Conservation (phyloP, 2,797 vertebrate genomes). For the Brachymystax lenok region DNA sequence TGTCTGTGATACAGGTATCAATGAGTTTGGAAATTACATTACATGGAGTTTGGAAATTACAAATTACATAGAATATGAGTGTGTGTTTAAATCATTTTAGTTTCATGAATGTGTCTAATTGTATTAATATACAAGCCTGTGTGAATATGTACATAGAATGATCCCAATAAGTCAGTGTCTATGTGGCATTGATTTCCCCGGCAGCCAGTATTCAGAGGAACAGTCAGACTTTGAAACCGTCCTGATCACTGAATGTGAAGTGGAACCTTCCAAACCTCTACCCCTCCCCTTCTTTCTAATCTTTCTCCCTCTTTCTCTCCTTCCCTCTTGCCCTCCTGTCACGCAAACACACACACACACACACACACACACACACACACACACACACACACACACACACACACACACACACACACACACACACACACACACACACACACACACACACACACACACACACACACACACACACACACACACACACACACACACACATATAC, state of each 20-base stretch:
- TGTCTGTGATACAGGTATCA: conserved; percentile 60
- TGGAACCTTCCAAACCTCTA: background rate
- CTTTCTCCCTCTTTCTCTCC: background rate
- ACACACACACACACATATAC: conserved; percentile 12
- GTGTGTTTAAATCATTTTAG: background rate
- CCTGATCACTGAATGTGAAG: too few species aligned
- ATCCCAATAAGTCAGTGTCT: too few species aligned
- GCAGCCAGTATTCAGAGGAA: too few species aligned
- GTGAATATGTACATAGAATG: background rate
- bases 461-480: conserved; percentile 18
- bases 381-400: conserved; percentile 18
- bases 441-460: conserved; percentile 21
- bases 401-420: background rate
- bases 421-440: conserved; percentile 19
- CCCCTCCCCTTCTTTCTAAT: conserved; percentile 25
- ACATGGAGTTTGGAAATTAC: background rate
- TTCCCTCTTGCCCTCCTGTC: background rate
- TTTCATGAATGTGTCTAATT: too few species aligned
- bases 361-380: conserved; percentile 11
- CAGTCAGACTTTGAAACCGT: too few species aligned
- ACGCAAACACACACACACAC: conserved; percentile 18
- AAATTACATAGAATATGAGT: background rate
- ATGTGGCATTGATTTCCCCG: too few species aligned
- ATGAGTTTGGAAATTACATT: background rate
- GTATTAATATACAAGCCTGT: too few species aligned